Conservation (phyloP, 2,888 invertebrate genomes). For the Agrochola lychnidis region DNA sequence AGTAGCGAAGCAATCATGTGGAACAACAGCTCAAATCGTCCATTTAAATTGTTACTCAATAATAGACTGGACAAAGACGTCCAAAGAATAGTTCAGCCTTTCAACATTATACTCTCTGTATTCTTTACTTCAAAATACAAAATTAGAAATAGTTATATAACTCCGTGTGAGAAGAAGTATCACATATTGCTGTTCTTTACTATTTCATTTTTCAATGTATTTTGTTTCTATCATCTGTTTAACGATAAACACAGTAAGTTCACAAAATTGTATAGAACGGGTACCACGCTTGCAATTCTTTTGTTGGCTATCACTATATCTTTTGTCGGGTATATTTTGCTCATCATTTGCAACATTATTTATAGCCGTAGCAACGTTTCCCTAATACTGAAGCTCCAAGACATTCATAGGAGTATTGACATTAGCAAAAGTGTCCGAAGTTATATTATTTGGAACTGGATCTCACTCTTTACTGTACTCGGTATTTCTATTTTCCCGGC, state of each 20-base stretch:
- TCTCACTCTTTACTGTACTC: not conserved
- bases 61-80: not conserved
- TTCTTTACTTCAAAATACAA: constrained; percentile 16
- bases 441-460: constrained; percentile 17
- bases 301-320: too few relatives aligned
- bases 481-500: not conserved
- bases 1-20: not conserved
- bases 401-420: not conserved
- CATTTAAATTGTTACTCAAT: not conserved
- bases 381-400: too few relatives aligned
- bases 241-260: too few relatives aligned
- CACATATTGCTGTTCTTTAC: not conserved
- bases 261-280: too few relatives aligned
- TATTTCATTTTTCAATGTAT: not conserved
- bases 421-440: not conserved
- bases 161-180: constrained; percentile 11
- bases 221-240: too few relatives aligned
- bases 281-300: too few relatives aligned
- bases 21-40: not conserved
- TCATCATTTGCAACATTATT: too few relatives aligned
- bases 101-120: not conserved
- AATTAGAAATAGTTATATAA: constrained; percentile 7
- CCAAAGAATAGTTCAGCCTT: not conserved
- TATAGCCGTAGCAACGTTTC: too few relatives aligned
- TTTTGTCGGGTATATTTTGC: too few relatives aligned